Evolutionary conservation across 2,797 vertebrate species (phyloP), one percentile per base, ranked within the genome.

Genomic region (Caiman crocodilus): DNA sequence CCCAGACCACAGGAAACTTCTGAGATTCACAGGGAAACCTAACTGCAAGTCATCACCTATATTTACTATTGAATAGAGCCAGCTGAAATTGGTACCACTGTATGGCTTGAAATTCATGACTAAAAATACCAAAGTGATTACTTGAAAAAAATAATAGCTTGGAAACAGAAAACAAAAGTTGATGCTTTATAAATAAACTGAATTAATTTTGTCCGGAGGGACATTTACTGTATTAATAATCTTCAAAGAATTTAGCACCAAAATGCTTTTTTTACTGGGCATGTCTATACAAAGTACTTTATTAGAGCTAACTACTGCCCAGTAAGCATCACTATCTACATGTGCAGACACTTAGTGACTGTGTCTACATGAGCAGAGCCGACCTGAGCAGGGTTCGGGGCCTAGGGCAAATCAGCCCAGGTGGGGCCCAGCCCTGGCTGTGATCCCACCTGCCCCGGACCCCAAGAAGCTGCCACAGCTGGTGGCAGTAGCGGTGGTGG

Each of bases 231-330:
- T 60, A 84, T 89, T 95, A 92, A 89, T 94, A 91, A 89, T 78
- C 87, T 81, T 92, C 85, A 85, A 94, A 84, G 89, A 93, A 94
- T 85, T 95, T 93, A 92, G 76, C 61, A 94, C 74, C 64, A 93
- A 96, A 94, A 74, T 86, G 91, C 79, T 95, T 96, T 95, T 95
- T 94, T 90, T 95, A 93, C 76, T 88, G 76, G 35, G 35, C 35
- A 35, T 35, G 35, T 35, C 35, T 35, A 35, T 6, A 35, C 35
- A 35, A 35, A 6, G 6, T 35, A 35, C 35, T 35, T 35, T 35
- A 35, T 35, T 35, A 35, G 35, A 35, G 35, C 35, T 35, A 35
- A 94, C 81, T 90, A 55, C 76, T 85, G 86, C 50, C 82, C 60
- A 76, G 35, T 35, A 35, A 35, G 35, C 35, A 35, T 35, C 35